Base-by-base conservation (phyloP, 2,888 invertebrate genomes). In the Eupithecia subumbrata region DNA sequence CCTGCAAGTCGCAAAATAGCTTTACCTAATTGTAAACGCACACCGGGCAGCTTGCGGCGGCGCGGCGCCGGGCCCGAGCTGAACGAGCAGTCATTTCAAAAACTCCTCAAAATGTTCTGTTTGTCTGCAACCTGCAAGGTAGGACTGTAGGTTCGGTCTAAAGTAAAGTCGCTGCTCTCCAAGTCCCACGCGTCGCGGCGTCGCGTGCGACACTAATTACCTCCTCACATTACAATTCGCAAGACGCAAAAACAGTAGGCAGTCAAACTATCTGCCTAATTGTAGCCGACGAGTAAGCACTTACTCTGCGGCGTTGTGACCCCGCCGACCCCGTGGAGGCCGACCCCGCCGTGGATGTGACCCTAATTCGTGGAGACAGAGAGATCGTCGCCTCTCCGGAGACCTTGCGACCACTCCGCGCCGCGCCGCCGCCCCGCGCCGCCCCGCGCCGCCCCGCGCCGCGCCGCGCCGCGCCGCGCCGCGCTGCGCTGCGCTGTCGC, bases 131-230 rank as follows among this genome's bases (percentile, higher is more conserved):
- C 48, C 8, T 2, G 1, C 56, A 22, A 11, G n/a, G 11, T 12
- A 22, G 56, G n/a, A 56, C 11, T 22, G 22, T 22, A 56, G 56
- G 56, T 11, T 3, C 22, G 3, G 56, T 5, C 1, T 22, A 5
- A 22, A 8, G 56, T 56, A 16, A 5, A 14, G 16, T 5, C 14
- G 63, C 63, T 63, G 63, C 63, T 63, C 63, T 16, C n/a, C 66
- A 3, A 11, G 22, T 67, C 67, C 67, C 67, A 37, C 67, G 67
- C 67, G 22, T 1, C n/a, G 67, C 67, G 14, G 16, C 7, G 22
- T 87, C 81, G 88, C 87, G 84, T 89, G 88, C 43, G 14, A 34
- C 80, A 73, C 80, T 86, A 86, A 87, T 87, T 81, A 82, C 81
- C 56, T 22, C 56, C 56, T 67, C 40, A 67, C 48, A 69, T 80